Evolutionary conservation across 2,113 vertebrate species (phyloP), one percentile per base, ranked within the genome.

Genomic region (Grallaria varia): DNA sequence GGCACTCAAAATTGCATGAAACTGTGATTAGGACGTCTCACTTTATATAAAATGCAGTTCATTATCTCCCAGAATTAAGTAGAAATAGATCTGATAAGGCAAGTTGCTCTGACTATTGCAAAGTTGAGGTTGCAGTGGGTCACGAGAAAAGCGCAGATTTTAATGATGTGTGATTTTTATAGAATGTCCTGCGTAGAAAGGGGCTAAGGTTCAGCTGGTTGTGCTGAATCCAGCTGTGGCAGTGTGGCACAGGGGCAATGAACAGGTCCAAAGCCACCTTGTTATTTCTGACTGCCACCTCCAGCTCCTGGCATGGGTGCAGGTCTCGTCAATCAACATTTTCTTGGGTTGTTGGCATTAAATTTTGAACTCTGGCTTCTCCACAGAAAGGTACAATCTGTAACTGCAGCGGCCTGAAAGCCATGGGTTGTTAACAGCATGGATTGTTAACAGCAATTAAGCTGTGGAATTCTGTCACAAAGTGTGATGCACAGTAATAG

Each of bases 401-500:
- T 2, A n/a, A 35, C 59, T 71, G 37, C 55, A 74, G n/a, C 47
- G 63, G 11, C 22, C 37, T 80, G 59, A 66, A 66, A 53, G 31
- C 47, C 59, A 40, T 0, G 16, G 35, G 37, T 24, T 81, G 30
- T 39, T 50, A 52, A n/a, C n/a, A n/a, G n/a, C n/a, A n/a, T n/a
- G n/a, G n/a, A n/a, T n/a, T n/a, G n/a, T n/a, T n/a, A n/a, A n/a
- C n/a, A n/a, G n/a, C n/a, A n/a, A n/a, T 22, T 22, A 15, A 69
- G 8, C 6, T 44, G 13, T 58, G 59, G 55, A 64, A 83, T 55
- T 33, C n/a, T 60, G 59, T 22, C 40, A 50, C 22, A 45, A 55
- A 71, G 31, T 12, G 12, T 4, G 47, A 0, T n/a, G 3, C 8
- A 9, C 42, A 37, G 7, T 39, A 42, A n/a, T 2, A 47, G 3